Percentiles rank a stretch among this genome's conserved stretches.
Evolutionary conservation across 1,140 invertebrate species (phyloP).

Genomic region (Pemphigus obesinymphae): DNA sequence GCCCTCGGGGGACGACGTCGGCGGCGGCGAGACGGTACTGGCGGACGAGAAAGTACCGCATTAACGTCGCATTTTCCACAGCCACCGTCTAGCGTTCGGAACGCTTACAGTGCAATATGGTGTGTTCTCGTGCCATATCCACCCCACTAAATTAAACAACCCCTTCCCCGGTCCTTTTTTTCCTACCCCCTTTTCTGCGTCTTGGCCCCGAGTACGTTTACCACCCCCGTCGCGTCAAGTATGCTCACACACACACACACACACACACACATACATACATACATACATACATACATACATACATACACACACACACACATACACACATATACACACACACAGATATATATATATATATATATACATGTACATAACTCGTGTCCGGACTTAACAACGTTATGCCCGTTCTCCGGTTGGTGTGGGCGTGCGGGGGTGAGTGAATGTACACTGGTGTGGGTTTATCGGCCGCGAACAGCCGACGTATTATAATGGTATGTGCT

Average conservation of each 20-base stretch:
- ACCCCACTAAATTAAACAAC: conserved; percentile 5
- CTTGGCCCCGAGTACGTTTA: too few species aligned
- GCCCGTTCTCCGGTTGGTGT: too few species aligned
- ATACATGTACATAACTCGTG: background rate
- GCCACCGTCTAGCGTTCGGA: background rate
- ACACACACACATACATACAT: background rate
- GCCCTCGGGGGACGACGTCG: too few species aligned
- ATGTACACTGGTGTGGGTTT: background rate
- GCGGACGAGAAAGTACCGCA: conserved; percentile 25
- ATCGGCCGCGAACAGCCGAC: background rate
- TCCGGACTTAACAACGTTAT: conserved; percentile 4
- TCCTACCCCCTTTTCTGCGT: background rate
- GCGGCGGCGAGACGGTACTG: background rate
- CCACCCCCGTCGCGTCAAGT: background rate
- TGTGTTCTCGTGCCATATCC: background rate
- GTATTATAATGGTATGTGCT: background rate
- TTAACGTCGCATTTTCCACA: conserved; percentile 36
- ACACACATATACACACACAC: too few species aligned
- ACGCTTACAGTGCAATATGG: conserved; percentile 18
- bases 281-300: background rate
- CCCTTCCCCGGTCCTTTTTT: background rate
- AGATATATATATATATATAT: background rate
- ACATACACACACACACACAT: background rate
- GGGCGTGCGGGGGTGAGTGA: too few species aligned
- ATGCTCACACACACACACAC: too few species aligned